Evolutionary conservation across 2,797 vertebrate species (phyloP).

Genomic region (Poeciliopsis turneri): DNA sequence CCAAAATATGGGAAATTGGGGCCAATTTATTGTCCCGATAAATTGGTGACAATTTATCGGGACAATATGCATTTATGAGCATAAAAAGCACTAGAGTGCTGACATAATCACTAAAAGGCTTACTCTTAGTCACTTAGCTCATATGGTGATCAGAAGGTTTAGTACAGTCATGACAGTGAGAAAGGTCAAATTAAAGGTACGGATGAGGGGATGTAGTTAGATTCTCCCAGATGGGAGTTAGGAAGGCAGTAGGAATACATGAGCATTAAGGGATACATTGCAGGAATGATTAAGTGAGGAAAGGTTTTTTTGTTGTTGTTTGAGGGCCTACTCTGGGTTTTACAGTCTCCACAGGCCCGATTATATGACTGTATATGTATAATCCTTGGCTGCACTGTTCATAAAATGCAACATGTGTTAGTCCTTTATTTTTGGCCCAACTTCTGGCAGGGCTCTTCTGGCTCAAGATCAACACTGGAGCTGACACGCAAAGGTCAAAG

Average conservation of each 20-base stretch:
- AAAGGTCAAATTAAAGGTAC: constrained; percentile 33
- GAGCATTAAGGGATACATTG: constrained; percentile 12
- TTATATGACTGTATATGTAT: constrained; percentile 40
- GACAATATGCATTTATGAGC: too few species aligned
- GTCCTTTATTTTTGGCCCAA: constrained; percentile 72
- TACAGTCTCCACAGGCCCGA: constrained; percentile 53
- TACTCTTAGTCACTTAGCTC: neutral
- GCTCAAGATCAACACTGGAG: constrained; percentile 53
- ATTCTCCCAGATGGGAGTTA: constrained; percentile 26
- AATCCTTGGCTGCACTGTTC: constrained; percentile 47
- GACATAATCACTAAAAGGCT: too few species aligned
- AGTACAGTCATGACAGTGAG: constrained; percentile 3
- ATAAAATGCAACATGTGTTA: constrained; percentile 75
- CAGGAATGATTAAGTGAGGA: constrained; percentile 42
- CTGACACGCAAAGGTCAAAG: constrained; percentile 65
- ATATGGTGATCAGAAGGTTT: neutral
- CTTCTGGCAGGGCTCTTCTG: constrained; percentile 58
- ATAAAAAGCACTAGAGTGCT: too few species aligned
- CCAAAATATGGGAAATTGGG: too few species aligned
- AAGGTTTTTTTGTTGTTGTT: constrained; percentile 25
- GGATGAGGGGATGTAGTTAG: constrained; percentile 27
- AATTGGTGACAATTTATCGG: too few species aligned
- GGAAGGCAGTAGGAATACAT: constrained; percentile 31
- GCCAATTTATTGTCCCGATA: too few species aligned
- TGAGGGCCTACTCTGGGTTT: constrained; percentile 48